Conservation (phyloP, 1,140 invertebrate genomes). For the Leguminivora glycinivorella region DNA sequence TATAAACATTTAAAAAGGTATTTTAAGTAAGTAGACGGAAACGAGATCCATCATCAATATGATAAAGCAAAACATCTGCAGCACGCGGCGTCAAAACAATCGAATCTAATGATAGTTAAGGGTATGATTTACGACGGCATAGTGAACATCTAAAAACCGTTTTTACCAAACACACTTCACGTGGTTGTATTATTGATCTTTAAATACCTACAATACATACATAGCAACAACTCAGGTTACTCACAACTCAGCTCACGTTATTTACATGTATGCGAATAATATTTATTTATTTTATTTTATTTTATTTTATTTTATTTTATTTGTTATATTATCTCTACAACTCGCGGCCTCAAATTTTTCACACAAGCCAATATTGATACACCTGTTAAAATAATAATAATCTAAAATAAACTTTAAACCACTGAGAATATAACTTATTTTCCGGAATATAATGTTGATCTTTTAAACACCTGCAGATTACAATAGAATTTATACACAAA, state of each 20-base stretch:
- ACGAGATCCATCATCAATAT: no score
- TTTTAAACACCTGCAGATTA: not conserved
- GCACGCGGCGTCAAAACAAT: not conserved
- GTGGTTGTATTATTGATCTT: not conserved
- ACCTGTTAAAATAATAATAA: not conserved
- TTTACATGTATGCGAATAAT: conserved; percentile 4
- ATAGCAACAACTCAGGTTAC: not conserved
- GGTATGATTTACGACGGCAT: no score
- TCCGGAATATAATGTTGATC: not conserved
- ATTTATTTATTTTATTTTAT: no score
- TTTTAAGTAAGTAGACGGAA: no score
- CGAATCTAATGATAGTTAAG: no score
- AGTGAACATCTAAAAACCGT: not conserved
- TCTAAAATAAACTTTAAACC: not conserved
- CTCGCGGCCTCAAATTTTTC: not conserved
- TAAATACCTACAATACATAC: not conserved
- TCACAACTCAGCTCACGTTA: not conserved
- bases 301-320: no score
- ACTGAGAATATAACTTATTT: not conserved
- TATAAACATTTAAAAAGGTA: no score
- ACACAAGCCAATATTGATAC: not conserved
- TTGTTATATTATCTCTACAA: not conserved
- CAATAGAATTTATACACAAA: not conserved
- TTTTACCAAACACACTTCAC: not conserved
- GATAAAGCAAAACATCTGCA: not conserved